phyloP scores from a whole-genome alignment of 2,888 invertebrate genomes.

The Mycogona germanica region DNA sequence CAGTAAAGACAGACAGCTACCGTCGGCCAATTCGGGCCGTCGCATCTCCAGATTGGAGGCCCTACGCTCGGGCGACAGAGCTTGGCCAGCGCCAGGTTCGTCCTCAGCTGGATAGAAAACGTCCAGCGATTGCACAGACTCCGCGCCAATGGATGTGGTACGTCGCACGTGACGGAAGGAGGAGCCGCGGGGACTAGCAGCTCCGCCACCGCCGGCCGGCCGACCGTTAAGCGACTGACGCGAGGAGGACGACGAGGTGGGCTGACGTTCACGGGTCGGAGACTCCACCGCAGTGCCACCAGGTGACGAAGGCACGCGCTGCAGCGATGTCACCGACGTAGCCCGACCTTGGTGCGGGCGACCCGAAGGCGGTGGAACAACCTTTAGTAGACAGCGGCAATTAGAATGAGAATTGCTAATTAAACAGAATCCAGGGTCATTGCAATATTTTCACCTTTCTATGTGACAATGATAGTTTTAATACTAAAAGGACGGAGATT shows the following conservation, averaged over 20 bases:
- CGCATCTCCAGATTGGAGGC: not conserved
- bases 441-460: no score
- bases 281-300: not conserved
- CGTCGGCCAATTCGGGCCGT: not conserved
- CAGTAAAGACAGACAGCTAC: slow-evolving; percentile 6
- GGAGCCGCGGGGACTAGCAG: no score
- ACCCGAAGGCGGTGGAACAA: no score
- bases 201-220: not conserved
- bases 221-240: slow-evolving; percentile 22
- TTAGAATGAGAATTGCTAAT: no score
- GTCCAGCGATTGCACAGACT: slow-evolving; percentile 60
- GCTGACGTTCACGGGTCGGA: not conserved
- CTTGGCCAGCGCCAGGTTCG: slow-evolving; percentile 38
- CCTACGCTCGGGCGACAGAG: not conserved
- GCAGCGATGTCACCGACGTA: slow-evolving; percentile 12
- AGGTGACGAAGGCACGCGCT: not conserved
- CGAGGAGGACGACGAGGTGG: slow-evolving; percentile 18
- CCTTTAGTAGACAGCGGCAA: not conserved
- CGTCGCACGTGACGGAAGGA: slow-evolving; percentile 31
- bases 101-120: slow-evolving; percentile 90
- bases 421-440: no score
- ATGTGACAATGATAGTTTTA: no score
- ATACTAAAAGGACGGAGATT: no score
- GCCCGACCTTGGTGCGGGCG: not conserved
- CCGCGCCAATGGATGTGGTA: slow-evolving; percentile 75